Evolutionary conservation across 2,888 invertebrate species (phyloP), one percentile per base, ranked within the genome.

Genomic region (Prenolepis imparis): DNA sequence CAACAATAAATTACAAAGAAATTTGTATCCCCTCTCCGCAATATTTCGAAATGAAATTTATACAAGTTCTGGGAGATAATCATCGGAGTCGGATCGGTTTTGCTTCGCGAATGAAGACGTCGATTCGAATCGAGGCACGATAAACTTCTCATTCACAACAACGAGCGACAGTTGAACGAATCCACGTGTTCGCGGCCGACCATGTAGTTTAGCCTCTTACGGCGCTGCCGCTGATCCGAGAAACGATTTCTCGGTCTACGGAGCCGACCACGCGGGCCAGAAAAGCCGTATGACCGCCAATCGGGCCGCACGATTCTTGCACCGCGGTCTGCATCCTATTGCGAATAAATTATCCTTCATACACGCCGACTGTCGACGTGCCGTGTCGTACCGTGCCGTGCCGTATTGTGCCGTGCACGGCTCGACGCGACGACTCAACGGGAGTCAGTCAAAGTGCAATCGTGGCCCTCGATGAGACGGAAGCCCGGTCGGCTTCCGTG

Each of bases 161-260:
- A 55, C 68, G 63, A 24, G 48, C 57, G 67, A 74, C 67, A 57
- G 82, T 52, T 52, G 61, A 72, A 75, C 61, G 70, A 66, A 68
- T 85, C 82, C 89, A 88, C 86, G 86, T 73, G 85, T 84, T 82
- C 70, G 64, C 24, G 74, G 77, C 24, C 41, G 32, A 61, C 77
- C 57, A n/a, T n/a, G 44, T n/a, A 64, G 32, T 39, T 3, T 74
- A 67, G 64, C 81, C 83, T 73, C 82, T 82, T 74, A 66, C 72
- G 67, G 72, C 81, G 55, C 63, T 84, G 87, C 87, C 84, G 88
- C 87, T 84, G 88, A 87, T 84, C 87, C 84, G 82, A 84, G 89
- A 88, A 88, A 88, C 89, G 90, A 91, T 92, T 90, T 91, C 91
- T 88, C 88, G 88, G 88, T 87, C 86, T 87, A 84, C 87, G 84